A percentile compares a stretch with the other conserved stretches of the same genome.
Conservation (phyloP, 2,113 vertebrate species). For the Agapornis roseicollis region DNA sequence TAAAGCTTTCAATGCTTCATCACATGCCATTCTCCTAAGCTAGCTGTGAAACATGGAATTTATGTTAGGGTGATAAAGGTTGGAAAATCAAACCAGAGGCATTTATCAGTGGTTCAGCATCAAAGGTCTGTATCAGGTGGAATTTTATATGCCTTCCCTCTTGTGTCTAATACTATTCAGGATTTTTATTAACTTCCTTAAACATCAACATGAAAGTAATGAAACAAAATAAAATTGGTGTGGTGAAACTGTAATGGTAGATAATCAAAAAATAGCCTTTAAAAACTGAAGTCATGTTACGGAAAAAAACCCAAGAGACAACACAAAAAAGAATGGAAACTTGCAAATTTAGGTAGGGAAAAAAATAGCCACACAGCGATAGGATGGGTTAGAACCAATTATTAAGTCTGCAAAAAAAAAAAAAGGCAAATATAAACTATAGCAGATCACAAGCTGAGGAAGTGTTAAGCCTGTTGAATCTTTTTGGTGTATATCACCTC, state of each 20-base stretch:
- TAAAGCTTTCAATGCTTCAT: not conserved
- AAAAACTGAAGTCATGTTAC: not conserved
- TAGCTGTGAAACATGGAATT: not conserved
- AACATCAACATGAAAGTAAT: not conserved
- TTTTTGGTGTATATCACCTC: not conserved
- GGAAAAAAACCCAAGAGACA: not conserved
- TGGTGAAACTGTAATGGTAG: not conserved
- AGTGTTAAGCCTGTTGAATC: not conserved
- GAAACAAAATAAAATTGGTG: not conserved
- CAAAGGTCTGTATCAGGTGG: not conserved
- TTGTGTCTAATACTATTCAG: not conserved
- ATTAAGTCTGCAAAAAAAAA: not conserved
- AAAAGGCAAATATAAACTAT: not conserved
- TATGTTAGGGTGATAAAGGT: not conserved
- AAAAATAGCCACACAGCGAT: not conserved
- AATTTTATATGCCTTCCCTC: not conserved
- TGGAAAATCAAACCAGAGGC: not conserved
- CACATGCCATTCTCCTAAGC: not conserved
- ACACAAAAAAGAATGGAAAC: not conserved
- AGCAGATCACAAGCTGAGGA: not conserved
- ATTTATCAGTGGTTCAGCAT: not conserved
- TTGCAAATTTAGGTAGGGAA: not conserved
- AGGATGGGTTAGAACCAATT: not conserved
- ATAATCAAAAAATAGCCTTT: not conserved
- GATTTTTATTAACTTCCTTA: not conserved